Evolutionary conservation across 2,888 invertebrate species (phyloP), one percentile per base, ranked within the genome.

Genomic region (Cactoblastis cactorum): DNA sequence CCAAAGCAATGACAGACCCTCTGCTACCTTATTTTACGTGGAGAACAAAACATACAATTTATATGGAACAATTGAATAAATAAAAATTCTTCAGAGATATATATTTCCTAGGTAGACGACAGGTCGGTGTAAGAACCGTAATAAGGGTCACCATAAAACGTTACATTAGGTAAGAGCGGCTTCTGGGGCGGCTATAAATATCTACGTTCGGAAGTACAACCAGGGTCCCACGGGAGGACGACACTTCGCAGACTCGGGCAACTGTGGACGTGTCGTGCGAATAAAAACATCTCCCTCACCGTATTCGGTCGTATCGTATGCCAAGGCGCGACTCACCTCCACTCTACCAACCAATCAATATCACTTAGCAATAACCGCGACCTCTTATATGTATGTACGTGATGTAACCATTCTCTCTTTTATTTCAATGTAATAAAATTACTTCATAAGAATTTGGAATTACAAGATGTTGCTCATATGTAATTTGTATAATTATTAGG

Each of bases 101-200:
- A 61, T 57, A 63, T 61, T 67, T 62, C 64, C 67, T 63, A 69
- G 68, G 69, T 67, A 74, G 71, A 67, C 70, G 72, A 74, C 75
- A 75, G 73, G 71, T 70, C 71, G 72, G 75, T 70, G 73, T 72
- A 74, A 78, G 74, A 74, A 77, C 80, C 83, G 87, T 87, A 89
- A 89, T 88, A 88, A 88, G 88, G 85, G 83, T 79, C 67, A 84
- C 84, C 88, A 86, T 89, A 89, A 89, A 89, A 87, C 74, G 88
- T 87, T 80, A 86, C 87, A 87, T 88, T 87, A 88, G 87, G 87
- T 87, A 87, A 85, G 80, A 83, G 86, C 83, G 83, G 87, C 85
- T 87, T 85, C 84, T 84, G 84, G 84, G 83, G 78, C 83, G 80
- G 85, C 87, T 83, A 88, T 89, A 89, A 89, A 89, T 89, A 89